These are phyloP conservation scores for Asobara japonica DNA, from an alignment of 1,140 invertebrate species.

Conservation along the genomic window DNA sequence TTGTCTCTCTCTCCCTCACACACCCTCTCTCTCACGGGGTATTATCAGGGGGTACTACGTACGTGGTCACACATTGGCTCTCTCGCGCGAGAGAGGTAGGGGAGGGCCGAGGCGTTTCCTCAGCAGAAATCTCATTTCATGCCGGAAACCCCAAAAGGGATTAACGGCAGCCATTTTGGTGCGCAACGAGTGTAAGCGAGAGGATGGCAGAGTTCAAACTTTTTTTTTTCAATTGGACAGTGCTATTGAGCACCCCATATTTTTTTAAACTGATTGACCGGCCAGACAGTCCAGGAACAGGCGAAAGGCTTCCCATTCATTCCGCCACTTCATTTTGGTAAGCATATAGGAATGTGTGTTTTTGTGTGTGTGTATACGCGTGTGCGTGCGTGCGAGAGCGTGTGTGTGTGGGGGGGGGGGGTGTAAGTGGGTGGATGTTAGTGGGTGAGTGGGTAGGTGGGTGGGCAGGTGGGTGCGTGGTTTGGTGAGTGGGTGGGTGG, in stretches of 20 bases:
- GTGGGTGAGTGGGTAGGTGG: too few relatives aligned
- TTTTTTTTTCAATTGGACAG: conserved; percentile 44
- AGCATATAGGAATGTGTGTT: neutral
- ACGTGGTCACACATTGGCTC: conserved; percentile 22
- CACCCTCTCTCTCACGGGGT: neutral
- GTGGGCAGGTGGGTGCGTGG: too few relatives aligned
- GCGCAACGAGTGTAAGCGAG: conserved; percentile 35
- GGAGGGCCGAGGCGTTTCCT: conserved; percentile 40
- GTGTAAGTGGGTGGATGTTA: too few relatives aligned
- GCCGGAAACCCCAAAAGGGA: conserved; percentile 59
- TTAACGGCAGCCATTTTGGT: conserved; percentile 58
- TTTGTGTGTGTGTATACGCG: too few relatives aligned
- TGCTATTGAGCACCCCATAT: conserved; percentile 9
- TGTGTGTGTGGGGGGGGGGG: too few relatives aligned
- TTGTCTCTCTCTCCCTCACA: neutral
- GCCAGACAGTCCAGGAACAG: conserved; percentile 38
- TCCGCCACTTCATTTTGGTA: neutral
- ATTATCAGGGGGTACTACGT: neutral
- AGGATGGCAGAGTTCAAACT: conserved; percentile 56
- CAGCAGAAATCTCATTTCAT: conserved; percentile 61
- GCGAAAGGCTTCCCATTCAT: conserved; percentile 47
- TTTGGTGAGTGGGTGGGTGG: too few relatives aligned
- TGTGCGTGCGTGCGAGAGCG: too few relatives aligned
- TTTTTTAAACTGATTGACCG: conserved; percentile 64
- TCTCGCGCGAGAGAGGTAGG: neutral